Evolutionary conservation across 2,113 vertebrate genomes (phyloP).

Genomic region (Lanius ludovicianus): DNA sequence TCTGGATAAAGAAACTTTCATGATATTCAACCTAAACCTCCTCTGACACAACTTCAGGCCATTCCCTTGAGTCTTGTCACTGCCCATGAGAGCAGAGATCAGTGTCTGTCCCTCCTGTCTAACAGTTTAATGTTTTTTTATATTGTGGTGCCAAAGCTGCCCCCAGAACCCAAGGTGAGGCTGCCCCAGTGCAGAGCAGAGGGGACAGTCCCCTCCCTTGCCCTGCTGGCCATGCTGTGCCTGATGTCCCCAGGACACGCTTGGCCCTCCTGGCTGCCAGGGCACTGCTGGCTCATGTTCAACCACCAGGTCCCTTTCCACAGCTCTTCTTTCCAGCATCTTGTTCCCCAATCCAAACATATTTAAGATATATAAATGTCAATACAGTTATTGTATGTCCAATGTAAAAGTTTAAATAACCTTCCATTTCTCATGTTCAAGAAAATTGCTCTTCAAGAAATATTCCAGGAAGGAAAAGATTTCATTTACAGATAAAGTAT

Average conservation of each 20-base stretch:
- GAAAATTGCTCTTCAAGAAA: background rate
- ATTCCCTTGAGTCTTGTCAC: background rate
- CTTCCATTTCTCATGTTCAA: background rate
- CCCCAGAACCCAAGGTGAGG: background rate
- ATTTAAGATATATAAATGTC: background rate
- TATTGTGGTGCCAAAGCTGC: fast-evolving
- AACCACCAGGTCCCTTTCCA: background rate
- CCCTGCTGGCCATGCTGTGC: fast-evolving
- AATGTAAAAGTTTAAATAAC: background rate
- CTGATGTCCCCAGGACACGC: fast-evolving
- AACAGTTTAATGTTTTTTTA: background rate
- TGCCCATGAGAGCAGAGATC: background rate
- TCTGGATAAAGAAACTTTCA: no score
- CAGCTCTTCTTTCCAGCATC: background rate
- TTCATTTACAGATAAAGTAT: background rate
- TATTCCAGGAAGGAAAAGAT: background rate
- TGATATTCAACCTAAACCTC: background rate
- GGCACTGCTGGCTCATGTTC: background rate
- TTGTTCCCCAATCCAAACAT: background rate
- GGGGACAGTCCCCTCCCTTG: background rate
- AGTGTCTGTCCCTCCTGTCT: background rate
- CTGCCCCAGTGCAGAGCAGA: background rate
- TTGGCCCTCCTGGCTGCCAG: background rate
- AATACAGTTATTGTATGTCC: background rate
- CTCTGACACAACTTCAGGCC: no score